Evolutionary conservation across 2,888 invertebrate genomes (phyloP), one percentile per base, ranked within the genome.

Genomic region (Napeogenes sylphis): DNA sequence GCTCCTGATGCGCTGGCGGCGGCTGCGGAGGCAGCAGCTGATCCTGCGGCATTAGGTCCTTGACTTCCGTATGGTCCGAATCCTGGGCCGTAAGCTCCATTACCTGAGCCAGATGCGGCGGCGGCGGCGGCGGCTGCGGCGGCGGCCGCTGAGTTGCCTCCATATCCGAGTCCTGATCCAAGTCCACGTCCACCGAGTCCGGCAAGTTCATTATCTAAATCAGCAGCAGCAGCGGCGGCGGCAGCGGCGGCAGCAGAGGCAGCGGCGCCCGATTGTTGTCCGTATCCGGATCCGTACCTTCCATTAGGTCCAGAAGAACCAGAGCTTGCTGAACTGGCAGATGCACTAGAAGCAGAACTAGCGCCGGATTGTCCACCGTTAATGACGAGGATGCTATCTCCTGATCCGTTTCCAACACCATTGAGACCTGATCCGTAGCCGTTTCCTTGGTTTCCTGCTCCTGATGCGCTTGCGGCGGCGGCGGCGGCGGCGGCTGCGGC

Each of bases 261-360:
- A 21, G 21, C 51, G 38, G 59, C 47, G 14, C 45, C 47, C 2
- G 30, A 10, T 12, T 33, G 58, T 21, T 21, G 32, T 32, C 55
- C 47, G 47, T 33, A 32, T 14, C 38, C 32, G 6, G 32, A 21
- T 2, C 56, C 58, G 1, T 6, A 10, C 6, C 51, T 30, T 21
- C 30, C 54, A 4, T 30, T 45, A 4, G 13, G 42, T 38, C 51
- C 33, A 0, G 53, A 45, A 10, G 62, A 42, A 8, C 55, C 55
- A 32, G 62, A 65, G 6, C 42, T 58, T 10, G 60, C 51, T 45
- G 64, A 56, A 1, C 59, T 46, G 8, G 60, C 55, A 5, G 58
- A 57, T 42, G 56, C 61, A 3, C 53, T 45, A 38, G 45, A 38
- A 1, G 53, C 62, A 8, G 54, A 47, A 13, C 60, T 33, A n/a